These are phyloP conservation scores for Microtus ochrogaster DNA, from an alignment of 2,113 vertebrate genomes.

Conservation along the genomic window DNA sequence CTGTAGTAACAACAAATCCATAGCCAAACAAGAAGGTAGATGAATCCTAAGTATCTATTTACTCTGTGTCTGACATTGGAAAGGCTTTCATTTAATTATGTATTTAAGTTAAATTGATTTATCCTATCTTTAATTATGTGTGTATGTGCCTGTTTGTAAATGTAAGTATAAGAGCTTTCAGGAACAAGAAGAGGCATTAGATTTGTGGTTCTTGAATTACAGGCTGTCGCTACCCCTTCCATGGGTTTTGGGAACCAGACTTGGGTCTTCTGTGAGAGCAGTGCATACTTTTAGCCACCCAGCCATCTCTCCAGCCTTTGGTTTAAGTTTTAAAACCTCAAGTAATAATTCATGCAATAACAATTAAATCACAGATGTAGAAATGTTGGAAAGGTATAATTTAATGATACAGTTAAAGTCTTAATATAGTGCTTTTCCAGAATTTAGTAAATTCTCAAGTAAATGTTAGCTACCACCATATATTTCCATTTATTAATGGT, in stretches of 20 bases:
- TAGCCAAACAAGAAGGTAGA: neutral
- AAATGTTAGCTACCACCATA: neutral
- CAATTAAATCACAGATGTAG: neutral
- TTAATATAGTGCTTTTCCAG: neutral
- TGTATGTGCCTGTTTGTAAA: neutral
- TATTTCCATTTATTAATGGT: neutral
- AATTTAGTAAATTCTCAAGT: neutral
- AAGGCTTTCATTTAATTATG: neutral
- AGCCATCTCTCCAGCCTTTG: neutral
- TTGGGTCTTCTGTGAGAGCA: neutral
- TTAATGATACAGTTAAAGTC: neutral
- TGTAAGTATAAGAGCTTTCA: neutral
- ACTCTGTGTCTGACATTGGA: neutral
- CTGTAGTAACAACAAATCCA: neutral
- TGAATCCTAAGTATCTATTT: neutral
- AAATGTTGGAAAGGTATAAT: neutral
- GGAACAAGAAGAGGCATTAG: neutral
- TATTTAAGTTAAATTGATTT: neutral
- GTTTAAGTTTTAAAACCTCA: neutral
- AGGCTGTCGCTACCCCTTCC: neutral
- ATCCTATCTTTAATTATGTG: neutral
- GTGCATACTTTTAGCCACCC: neutral
- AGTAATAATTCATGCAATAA: neutral
- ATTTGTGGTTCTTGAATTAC: neutral
- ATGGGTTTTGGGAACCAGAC: neutral